Percentiles rank a stretch among this genome's conserved stretches.
These are phyloP conservation scores for Epistrophella euchroma DNA, from an alignment of 2,888 invertebrate genomes.

Conservation along the genomic window DNA sequence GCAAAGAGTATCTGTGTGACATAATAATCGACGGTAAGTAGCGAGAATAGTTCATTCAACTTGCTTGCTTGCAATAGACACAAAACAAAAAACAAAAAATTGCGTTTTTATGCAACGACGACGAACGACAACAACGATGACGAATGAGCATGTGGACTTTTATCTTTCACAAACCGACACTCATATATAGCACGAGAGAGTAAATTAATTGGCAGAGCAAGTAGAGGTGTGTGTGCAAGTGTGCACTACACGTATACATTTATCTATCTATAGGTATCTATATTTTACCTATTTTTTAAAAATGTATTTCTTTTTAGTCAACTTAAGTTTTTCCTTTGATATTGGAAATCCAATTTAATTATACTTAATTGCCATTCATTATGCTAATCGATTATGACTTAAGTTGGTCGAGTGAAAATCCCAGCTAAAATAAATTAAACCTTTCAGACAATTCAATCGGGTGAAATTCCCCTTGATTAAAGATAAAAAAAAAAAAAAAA, in stretches of 20 bases:
- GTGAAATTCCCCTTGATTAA: slow-evolving; percentile 50
- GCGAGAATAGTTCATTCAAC: slow-evolving; percentile 62
- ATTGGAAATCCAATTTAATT: slow-evolving; percentile 49
- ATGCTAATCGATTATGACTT: slow-evolving; percentile 69
- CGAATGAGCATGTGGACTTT: slow-evolving; percentile 42
- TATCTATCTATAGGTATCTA: neutral
- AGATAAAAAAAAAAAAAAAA: neutral
- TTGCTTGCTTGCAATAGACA: slow-evolving; percentile 41
- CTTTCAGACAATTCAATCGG: slow-evolving; percentile 62
- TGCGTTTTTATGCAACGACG: slow-evolving; percentile 31
- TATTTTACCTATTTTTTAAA: slow-evolving; percentile 27
- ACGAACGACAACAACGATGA: slow-evolving; percentile 25
- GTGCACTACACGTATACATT: slow-evolving; percentile 26
- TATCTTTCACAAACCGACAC: slow-evolving; percentile 20
- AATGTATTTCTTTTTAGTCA: neutral
- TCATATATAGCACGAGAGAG: slow-evolving; percentile 5
- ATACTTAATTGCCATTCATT: slow-evolving; percentile 37
- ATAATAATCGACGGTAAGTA: slow-evolving; percentile 52
- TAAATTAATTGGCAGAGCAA: slow-evolving; percentile 39
- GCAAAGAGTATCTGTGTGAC: slow-evolving; percentile 62
- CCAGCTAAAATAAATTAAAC: slow-evolving; percentile 45
- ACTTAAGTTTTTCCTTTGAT: slow-evolving; percentile 15
- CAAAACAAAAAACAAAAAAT: slow-evolving; percentile 5
- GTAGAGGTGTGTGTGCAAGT: slow-evolving; percentile 33
- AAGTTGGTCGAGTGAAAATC: slow-evolving; percentile 61